phyloP scores from a whole-genome alignment of 2,113 vertebrate species.

The Lophochroa leadbeateri region DNA sequence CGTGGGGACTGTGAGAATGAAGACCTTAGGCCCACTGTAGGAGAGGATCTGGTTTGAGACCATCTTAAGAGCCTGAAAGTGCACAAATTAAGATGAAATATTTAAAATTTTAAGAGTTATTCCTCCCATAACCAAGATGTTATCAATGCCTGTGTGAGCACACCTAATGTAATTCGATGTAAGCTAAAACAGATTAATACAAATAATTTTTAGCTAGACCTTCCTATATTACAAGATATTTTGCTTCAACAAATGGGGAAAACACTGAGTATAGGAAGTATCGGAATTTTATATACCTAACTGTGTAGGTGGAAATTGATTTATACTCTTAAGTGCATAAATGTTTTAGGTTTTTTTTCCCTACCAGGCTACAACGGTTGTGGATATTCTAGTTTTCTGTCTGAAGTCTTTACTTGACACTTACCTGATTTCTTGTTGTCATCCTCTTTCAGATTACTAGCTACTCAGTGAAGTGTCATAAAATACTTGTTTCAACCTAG shows the following conservation, averaged over 20 bases:
- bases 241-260: not conserved
- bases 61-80: no score
- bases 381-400: not conserved
- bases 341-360: not conserved
- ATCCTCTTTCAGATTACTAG: not conserved
- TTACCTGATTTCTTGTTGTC: not conserved
- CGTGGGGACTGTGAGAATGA: no score
- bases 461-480: not conserved
- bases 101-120: not conserved
- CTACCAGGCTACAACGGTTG: not conserved
- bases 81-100: not conserved
- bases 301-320: not conserved
- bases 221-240: not conserved
- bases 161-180: not conserved
- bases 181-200: not conserved
- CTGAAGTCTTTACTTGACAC: not conserved
- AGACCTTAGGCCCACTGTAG: no score
- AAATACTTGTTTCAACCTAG: not conserved
- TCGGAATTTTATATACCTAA: not conserved
- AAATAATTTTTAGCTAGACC: not conserved
- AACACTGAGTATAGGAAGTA: not conserved
- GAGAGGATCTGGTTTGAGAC: no score
- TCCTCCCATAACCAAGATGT: not conserved
- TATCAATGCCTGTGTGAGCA: not conserved
- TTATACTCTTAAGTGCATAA: not conserved